Evolutionary conservation across 1,140 invertebrate genomes (phyloP).

Genomic region (Bombus confusus): DNA sequence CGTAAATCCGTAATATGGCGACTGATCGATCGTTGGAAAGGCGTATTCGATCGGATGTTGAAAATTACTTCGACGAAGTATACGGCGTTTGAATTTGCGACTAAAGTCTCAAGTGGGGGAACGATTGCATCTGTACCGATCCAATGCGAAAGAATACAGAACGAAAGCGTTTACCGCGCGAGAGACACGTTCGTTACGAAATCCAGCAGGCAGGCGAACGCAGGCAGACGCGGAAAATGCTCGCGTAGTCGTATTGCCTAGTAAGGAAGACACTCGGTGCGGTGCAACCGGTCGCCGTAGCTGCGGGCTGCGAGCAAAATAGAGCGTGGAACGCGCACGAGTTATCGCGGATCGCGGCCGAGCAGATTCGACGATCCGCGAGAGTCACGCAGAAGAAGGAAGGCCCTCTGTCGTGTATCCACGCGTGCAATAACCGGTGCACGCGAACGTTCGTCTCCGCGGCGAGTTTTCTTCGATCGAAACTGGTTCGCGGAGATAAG

Average conservation of each 20-base stretch:
- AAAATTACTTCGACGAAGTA: too few relatives aligned
- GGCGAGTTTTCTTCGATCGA: constrained; percentile 67
- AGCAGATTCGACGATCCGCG: constrained; percentile 41
- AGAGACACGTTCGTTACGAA: background rate
- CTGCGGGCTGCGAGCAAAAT: constrained; percentile 33
- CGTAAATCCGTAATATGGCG: too few relatives aligned
- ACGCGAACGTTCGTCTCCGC: constrained; percentile 39
- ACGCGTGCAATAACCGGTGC: constrained; percentile 21
- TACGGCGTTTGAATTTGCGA: too few relatives aligned
- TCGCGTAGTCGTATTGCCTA: background rate
- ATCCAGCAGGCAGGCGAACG: background rate
- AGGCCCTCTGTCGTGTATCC: background rate
- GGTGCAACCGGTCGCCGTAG: background rate
- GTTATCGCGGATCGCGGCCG: constrained; percentile 22
- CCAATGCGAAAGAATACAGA: background rate
- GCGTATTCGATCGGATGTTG: too few relatives aligned
- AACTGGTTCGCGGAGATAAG: constrained; percentile 71
- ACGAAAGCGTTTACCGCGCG: background rate
- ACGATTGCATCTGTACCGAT: background rate
- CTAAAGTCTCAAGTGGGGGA: too few relatives aligned
- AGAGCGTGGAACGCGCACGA: constrained; percentile 21
- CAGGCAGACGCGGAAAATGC: background rate
- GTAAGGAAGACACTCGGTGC: constrained; percentile 5
- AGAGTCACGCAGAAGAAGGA: background rate
- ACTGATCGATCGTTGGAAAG: too few relatives aligned